Percentiles rank a stretch among this genome's conserved stretches.
These are phyloP conservation scores for Hoplodrina ambigua DNA, from an alignment of 2,888 invertebrate genomes.

Conservation along the genomic window DNA sequence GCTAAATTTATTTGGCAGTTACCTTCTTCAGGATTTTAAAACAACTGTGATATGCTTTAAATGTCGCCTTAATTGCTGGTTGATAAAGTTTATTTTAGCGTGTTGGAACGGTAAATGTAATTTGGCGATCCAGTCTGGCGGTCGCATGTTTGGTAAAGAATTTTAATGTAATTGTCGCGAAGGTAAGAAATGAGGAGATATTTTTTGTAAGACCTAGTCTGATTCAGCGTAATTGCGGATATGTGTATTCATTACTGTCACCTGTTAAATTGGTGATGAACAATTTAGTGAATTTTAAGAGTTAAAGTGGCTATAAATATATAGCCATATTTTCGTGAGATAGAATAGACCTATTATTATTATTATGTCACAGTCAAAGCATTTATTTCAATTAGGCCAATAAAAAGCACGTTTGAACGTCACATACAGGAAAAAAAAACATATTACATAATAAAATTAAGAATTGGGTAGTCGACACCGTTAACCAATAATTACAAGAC, in stretches of 20 bases:
- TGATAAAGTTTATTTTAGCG: conserved; percentile 38
- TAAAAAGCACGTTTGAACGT: no score
- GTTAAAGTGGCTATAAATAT: conserved; percentile 6
- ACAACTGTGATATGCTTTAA: neutral
- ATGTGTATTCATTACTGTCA: conserved; percentile 18
- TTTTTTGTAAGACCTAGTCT: conserved; percentile 32
- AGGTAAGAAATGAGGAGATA: conserved; percentile 12
- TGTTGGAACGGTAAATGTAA: conserved; percentile 4
- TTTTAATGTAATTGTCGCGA: conserved; percentile 38
- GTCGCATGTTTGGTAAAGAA: conserved; percentile 50
- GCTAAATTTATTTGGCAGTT: conserved; percentile 39
- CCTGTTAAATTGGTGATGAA: conserved; percentile 6
- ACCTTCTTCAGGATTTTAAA: conserved; percentile 15
- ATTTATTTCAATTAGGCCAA: no score
- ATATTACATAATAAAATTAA: no score
- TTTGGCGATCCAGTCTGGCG: conserved; percentile 37
- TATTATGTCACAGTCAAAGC: neutral
- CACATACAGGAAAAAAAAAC: no score
- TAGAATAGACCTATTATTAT: neutral
- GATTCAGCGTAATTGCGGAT: conserved; percentile 17
- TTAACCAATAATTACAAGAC: no score
- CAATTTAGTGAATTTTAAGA: conserved; percentile 16
- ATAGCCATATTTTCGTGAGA: neutral
- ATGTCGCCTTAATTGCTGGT: neutral
- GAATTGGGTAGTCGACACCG: no score